phyloP scores from a whole-genome alignment of 2,797 vertebrate genomes.

The Gadopsis bispinosus region DNA sequence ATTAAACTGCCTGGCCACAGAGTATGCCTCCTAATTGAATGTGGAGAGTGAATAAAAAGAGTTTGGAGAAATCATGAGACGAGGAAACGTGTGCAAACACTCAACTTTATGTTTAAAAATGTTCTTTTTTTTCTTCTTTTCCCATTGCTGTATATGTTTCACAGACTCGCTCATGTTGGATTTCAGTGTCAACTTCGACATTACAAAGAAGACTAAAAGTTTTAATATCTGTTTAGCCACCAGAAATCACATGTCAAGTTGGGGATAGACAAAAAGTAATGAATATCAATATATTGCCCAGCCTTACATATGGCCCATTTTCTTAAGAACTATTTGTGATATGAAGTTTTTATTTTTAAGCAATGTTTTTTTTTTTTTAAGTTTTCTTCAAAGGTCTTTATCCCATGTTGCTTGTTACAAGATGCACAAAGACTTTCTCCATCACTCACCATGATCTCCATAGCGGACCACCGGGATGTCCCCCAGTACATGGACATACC shows the following conservation, averaged over 20 bases:
- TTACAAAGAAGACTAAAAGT: background rate
- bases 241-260: background rate
- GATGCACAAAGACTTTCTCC: background rate
- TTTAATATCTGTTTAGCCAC: constrained; percentile 2
- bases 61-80: constrained; percentile 7
- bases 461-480: constrained; percentile 96
- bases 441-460: constrained; percentile 96
- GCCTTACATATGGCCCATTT: background rate
- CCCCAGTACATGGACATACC: constrained; percentile 99
- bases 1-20: constrained; percentile 97
- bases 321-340: background rate
- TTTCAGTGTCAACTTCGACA: background rate
- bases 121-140: background rate
- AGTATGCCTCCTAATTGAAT: constrained; percentile 93
- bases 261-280: background rate
- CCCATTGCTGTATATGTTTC: background rate
- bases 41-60: constrained; percentile 31
- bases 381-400: background rate
- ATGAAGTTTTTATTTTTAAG: background rate
- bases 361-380: background rate
- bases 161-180: background rate
- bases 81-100: constrained; percentile 7
- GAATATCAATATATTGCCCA: background rate
- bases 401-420: background rate
- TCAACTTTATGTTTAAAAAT: constrained; percentile 25